Conservation (phyloP, 2,888 invertebrate genomes). For the Caenorhabditis japonica region DNA sequence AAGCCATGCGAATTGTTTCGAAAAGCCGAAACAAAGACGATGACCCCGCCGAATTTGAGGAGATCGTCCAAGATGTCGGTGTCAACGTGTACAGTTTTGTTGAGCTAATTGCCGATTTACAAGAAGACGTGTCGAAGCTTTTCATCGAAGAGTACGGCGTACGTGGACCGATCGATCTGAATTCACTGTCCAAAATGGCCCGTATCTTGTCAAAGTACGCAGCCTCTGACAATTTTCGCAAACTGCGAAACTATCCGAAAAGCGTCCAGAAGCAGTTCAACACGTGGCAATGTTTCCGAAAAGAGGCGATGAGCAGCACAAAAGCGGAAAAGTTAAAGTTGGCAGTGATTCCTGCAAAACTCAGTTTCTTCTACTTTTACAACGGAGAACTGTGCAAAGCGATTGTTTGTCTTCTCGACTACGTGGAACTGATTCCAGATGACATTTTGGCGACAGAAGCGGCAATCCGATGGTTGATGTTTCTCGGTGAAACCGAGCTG, state of each 20-base stretch:
- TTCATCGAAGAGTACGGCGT: constrained; percentile 29
- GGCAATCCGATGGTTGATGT: constrained; percentile 40
- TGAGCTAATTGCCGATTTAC: constrained; percentile 1
- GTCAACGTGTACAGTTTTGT: background rate
- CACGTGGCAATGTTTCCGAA: constrained; percentile 13
- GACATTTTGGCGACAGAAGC: constrained; percentile 25
- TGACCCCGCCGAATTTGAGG: constrained; percentile 1
- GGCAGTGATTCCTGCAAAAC: constrained; percentile 17
- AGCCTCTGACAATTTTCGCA: constrained; percentile 5
- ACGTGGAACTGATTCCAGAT: constrained; percentile 20
- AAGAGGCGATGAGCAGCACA: constrained; percentile 7
- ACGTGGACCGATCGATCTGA: constrained; percentile 19
- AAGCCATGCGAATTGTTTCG: background rate
- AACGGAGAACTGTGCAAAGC: constrained; percentile 41
- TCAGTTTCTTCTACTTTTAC: constrained; percentile 23
- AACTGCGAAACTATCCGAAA: constrained; percentile 6
- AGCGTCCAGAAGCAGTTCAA: constrained; percentile 13
- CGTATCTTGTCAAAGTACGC: constrained; percentile 33
- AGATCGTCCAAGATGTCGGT: background rate
- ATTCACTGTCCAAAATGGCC: constrained; percentile 19
- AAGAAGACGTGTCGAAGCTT: constrained; percentile 14
- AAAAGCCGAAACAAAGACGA: background rate
- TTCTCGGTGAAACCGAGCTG: constrained; percentile 45
- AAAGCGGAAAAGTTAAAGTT: background rate
- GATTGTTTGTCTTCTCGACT: constrained; percentile 36